Conservation (phyloP, 2,113 vertebrate genomes). For the Toxotes jaculatrix region DNA sequence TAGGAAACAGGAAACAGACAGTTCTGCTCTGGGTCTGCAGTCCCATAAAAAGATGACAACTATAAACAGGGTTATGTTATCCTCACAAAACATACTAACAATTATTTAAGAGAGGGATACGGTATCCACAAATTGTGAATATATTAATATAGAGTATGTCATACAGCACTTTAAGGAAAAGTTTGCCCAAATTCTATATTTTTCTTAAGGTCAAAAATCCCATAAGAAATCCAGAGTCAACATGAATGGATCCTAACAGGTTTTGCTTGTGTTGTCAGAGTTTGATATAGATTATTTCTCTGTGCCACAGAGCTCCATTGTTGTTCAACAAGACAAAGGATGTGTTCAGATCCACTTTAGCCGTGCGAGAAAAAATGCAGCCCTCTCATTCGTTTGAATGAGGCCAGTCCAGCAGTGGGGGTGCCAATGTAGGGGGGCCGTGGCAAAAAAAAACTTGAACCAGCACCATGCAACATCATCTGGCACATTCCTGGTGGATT, state of each 20-base stretch:
- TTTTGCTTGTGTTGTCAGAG: neutral
- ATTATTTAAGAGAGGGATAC: neutral
- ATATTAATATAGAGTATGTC: neutral
- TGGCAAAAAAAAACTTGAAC: neutral
- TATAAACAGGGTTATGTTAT: neutral
- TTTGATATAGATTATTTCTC: neutral
- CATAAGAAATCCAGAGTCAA: neutral
- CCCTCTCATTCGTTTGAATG: slow-evolving; percentile 22
- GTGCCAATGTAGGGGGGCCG: neutral
- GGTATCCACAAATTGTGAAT: neutral
- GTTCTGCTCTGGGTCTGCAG: neutral
- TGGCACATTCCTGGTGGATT: neutral
- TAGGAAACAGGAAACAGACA: neutral
- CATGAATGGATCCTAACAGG: neutral
- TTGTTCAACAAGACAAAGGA: slow-evolving; percentile 25
- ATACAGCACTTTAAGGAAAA: neutral
- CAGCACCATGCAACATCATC: neutral
- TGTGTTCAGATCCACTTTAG: neutral
- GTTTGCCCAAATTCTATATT: neutral
- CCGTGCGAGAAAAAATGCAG: neutral
- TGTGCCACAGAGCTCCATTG: slow-evolving; percentile 2
- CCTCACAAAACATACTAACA: neutral
- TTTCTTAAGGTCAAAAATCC: neutral
- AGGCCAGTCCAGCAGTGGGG: neutral
- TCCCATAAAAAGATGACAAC: neutral